Evolutionary conservation across 23 tunicate species (phyloP).

Genomic region (Clavelina lepadiformis): DNA sequence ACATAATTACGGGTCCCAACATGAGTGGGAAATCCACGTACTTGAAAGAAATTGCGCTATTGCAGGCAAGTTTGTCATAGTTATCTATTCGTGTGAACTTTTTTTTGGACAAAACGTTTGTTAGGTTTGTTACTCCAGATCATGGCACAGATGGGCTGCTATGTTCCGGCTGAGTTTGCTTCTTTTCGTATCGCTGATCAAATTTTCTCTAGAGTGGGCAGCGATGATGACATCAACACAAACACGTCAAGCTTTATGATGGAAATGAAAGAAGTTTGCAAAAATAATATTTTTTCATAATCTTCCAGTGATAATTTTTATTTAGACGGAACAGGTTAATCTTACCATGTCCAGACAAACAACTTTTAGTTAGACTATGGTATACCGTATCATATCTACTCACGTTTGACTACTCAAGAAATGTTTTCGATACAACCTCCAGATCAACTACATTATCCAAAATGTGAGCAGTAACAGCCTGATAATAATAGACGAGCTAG

Average conservation of each 20-base stretch:
- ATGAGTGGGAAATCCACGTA: slow-evolving; percentile 92
- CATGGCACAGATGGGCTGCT: slow-evolving; percentile 89
- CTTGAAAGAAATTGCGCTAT: slow-evolving; percentile 61
- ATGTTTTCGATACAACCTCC: not conserved
- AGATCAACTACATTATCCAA: slow-evolving; percentile 88
- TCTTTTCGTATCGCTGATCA: slow-evolving; percentile 80
- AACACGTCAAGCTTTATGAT: slow-evolving; percentile 79
- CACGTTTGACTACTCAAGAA: not conserved
- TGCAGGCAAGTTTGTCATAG: slow-evolving; percentile 46
- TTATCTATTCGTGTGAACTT: not conserved
- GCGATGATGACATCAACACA: slow-evolving; percentile 82
- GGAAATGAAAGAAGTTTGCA: slow-evolving; percentile 77
- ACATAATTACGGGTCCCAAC: slow-evolving; percentile 79
- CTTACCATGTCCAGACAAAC: not conserved
- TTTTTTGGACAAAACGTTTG: not conserved
- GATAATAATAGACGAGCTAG: slow-evolving; percentile 81
- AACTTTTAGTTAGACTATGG: not conserved
- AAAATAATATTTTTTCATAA: not conserved
- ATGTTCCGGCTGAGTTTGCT: slow-evolving; percentile 79
- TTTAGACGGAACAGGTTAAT: not conserved
- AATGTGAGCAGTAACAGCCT: slow-evolving; percentile 62
- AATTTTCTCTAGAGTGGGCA: slow-evolving; percentile 79
- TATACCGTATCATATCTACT: not conserved
- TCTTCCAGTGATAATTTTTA: not conserved
- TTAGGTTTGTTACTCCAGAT: slow-evolving; percentile 24